Base-by-base conservation (phyloP, 2,797 vertebrate genomes). In the Sebastes glaucus region DNA sequence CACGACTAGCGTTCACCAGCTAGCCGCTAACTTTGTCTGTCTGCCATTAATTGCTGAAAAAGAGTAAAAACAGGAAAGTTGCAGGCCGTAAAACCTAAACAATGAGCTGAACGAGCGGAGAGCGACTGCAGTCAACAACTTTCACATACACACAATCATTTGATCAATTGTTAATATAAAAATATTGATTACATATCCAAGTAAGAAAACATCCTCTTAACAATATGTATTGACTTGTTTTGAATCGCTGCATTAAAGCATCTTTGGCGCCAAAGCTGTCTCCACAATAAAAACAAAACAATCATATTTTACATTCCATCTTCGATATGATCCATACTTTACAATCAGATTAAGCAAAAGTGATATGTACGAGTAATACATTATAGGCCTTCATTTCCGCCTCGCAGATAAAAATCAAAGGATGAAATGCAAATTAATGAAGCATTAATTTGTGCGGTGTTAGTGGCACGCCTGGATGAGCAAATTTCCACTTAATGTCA, bases 401-500 rank as follows among this genome's bases (percentile, higher is more conserved):
- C 42, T 13, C 1, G 10, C 82, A 76, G 81, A 85, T 81, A 62
- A 68, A 77, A 80, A 80, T 84, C 80, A 78, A 71, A 89, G 65
- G 80, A 80, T 56, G 69, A 82, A 82, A 87, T 63, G 66, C 80
- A 77, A 77, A 81, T 87, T 57, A 66, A 38, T 5, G 6, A 74
- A 78, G 80, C 23, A 49, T 65, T 82, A 57, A 78, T 89, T 77
- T 80, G 65, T 65, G 78, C 23, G 0, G 49, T 25, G 69, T 75
- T 33, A 7, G 42, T 10, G 56, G 77, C 74, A 81, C 2, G 56
- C 56, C 77, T 46, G 38, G 52, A 66, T 74, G 74, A 85, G 56
- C 35, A 7, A 11, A 78, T 87, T 85, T 70, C 30, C 20, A 80
- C 77, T 87, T 84, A 74, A 78, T 77, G 74, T 71, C 80, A 87